phyloP scores from a whole-genome alignment of 2,113 vertebrate species.

The Entomyzon cyanotis region DNA sequence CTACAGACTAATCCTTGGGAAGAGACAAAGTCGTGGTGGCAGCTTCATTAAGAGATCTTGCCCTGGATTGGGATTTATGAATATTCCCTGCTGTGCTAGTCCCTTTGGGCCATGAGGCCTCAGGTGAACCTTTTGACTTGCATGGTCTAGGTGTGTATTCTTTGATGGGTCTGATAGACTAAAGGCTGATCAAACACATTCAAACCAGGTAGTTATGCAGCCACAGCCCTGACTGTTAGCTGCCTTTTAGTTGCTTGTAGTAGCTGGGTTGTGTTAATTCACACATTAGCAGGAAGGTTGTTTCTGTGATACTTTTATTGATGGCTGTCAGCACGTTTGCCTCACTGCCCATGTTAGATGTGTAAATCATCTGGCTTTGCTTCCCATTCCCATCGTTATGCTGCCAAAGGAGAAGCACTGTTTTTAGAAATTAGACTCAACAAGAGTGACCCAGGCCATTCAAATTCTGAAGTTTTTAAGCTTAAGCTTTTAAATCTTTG shows the following conservation, averaged over 20 bases:
- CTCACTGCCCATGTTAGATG: not conserved
- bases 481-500: not conserved
- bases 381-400: not conserved
- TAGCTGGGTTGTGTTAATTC: not conserved
- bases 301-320: not conserved
- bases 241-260: not conserved
- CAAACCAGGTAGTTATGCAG: not conserved
- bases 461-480: not conserved
- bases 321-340: not conserved
- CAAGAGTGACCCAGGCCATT: not conserved
- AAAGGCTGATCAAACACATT: not conserved
- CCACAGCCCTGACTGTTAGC: not conserved
- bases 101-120: not conserved
- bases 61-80: not conserved
- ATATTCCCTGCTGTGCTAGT: not conserved
- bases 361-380: not conserved
- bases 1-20: not conserved
- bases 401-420: not conserved
- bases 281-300: not conserved
- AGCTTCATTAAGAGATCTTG: not conserved
- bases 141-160: fast-evolving
- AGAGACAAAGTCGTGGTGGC: not conserved
- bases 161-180: not conserved
- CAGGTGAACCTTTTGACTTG: not conserved
- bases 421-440: not conserved